Conservation (phyloP, 2,113 vertebrate species). For the Pygoscelis antarcticus region DNA sequence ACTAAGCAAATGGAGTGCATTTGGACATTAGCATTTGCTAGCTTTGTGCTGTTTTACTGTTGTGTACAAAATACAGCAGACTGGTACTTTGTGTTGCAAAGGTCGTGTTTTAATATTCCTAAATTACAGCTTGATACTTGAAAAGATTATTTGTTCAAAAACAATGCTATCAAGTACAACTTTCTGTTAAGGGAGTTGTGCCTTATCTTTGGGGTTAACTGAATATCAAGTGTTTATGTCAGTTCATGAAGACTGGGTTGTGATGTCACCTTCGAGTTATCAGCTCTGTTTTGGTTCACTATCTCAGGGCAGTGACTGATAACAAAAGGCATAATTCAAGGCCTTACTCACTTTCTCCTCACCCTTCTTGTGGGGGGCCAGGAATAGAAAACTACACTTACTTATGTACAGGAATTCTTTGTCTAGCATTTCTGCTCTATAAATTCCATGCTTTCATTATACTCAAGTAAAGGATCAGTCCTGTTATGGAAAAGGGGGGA, state of each 20-base stretch:
- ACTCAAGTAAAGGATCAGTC: background rate
- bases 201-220: slow-evolving; percentile 72
- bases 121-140: background rate
- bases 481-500: background rate
- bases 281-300: slow-evolving; percentile 58
- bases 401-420: slow-evolving; percentile 60
- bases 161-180: slow-evolving; percentile 44
- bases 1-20: background rate
- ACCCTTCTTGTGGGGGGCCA: background rate
- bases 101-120: background rate
- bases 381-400: slow-evolving; percentile 63
- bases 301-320: slow-evolving; percentile 58
- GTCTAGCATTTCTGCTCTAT: background rate
- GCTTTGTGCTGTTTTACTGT: background rate
- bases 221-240: slow-evolving; percentile 79
- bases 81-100: background rate
- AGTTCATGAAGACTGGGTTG: slow-evolving; percentile 70
- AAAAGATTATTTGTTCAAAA: background rate
- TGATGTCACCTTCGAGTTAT: slow-evolving; percentile 79
- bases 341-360: slow-evolving; percentile 53
- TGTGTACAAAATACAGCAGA: background rate
- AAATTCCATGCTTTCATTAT: background rate
- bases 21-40: background rate
- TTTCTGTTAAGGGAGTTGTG: slow-evolving; percentile 63
- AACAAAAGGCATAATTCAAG: slow-evolving; percentile 72